Conservation (phyloP, 2,888 invertebrate genomes). For the Cylloceria caligata region DNA sequence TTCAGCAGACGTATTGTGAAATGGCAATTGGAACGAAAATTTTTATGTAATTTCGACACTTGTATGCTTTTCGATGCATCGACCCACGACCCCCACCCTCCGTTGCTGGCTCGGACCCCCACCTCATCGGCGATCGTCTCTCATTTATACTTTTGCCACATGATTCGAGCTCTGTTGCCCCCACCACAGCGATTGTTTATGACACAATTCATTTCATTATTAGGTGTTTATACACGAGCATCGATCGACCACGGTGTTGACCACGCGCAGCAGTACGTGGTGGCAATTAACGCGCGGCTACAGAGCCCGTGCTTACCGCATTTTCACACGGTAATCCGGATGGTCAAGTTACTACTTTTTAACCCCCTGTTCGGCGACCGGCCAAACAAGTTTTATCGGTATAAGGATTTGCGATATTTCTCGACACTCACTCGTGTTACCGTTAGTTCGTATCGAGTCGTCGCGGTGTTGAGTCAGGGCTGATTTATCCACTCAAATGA, state of each 20-base stretch:
- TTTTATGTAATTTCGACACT: constrained; percentile 61
- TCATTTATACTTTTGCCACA: constrained; percentile 82
- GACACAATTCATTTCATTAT: constrained; percentile 83
- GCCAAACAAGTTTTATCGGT: constrained; percentile 62
- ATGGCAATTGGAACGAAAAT: constrained; percentile 46
- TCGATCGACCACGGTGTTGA: constrained; percentile 77
- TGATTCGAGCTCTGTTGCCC: constrained; percentile 26
- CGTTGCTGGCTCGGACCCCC: constrained; percentile 41
- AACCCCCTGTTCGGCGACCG: constrained; percentile 48
- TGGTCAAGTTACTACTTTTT: constrained; percentile 60
- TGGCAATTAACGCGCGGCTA: constrained; percentile 64
- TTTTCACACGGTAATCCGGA: constrained; percentile 64
- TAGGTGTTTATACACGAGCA: constrained; percentile 82
- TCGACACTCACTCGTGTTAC: not conserved
- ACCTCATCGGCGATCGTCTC: constrained; percentile 78
- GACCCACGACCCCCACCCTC: constrained; percentile 69
- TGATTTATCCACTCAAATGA: not conserved
- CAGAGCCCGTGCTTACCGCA: constrained; percentile 39
- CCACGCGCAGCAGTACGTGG: constrained; percentile 74
- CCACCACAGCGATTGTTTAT: constrained; percentile 79
- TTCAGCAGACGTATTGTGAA: constrained; percentile 36
- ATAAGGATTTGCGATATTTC: constrained; percentile 15
- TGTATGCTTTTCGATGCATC: constrained; percentile 73
- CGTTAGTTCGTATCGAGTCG: constrained; percentile 41
- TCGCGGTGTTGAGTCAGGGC: not conserved